Conservation (phyloP, 2,888 invertebrate species). For the Cheilosia grossa region DNA sequence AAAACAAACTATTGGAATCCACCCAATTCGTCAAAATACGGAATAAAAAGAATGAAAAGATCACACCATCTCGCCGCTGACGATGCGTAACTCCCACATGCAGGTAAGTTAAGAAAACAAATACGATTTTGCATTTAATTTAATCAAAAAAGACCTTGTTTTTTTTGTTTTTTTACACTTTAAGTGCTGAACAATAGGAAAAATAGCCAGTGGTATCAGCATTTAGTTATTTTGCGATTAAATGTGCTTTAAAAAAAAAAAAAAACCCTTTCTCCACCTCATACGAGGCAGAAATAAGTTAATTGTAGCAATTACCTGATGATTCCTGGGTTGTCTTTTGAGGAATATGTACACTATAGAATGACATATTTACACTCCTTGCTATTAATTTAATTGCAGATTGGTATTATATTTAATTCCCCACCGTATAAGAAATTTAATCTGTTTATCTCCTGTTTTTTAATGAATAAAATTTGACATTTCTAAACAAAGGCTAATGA, state of each 20-base stretch:
- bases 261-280: not conserved
- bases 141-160: not conserved
- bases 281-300: not conserved
- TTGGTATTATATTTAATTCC: slow-evolving; percentile 29
- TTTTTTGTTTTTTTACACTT: not conserved
- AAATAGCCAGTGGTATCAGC: not conserved
- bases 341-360: slow-evolving; percentile 68
- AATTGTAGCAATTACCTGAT: slow-evolving; percentile 37
- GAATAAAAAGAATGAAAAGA: slow-evolving; percentile 13
- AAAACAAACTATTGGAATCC: slow-evolving; percentile 56
- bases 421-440: slow-evolving; percentile 36
- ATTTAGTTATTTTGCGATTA: slow-evolving; percentile 15
- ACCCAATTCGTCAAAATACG: slow-evolving; percentile 18
- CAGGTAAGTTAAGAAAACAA: slow-evolving; percentile 12
- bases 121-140: not conserved
- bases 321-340: slow-evolving; percentile 47
- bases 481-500: slow-evolving; percentile 44
- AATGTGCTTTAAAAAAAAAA: slow-evolving; percentile 4
- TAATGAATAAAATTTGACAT: slow-evolving; percentile 62
- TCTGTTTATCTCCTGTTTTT: slow-evolving; percentile 71
- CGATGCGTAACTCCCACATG: slow-evolving; percentile 14
- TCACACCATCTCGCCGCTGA: slow-evolving; percentile 24
- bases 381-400: not conserved
- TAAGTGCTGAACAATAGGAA: not conserved
- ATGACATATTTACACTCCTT: slow-evolving; percentile 57